Evolutionary conservation across 2,797 vertebrate species (phyloP).

Genomic region (Characodon lateralis): DNA sequence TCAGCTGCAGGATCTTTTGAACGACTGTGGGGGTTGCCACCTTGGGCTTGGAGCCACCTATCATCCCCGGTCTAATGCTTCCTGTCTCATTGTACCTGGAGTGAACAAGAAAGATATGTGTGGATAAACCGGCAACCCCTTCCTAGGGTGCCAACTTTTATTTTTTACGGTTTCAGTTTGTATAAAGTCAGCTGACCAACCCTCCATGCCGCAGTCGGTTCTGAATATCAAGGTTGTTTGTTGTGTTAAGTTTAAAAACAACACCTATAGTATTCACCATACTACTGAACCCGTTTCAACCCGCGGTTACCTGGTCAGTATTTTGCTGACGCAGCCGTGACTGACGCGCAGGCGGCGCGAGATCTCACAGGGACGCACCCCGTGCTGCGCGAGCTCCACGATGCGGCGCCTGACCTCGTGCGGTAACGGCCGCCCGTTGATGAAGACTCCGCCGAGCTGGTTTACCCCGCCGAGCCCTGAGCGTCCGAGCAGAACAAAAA

Average conservation of each 20-base stretch:
- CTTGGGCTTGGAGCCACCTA: conserved; percentile 94
- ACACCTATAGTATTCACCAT: background rate
- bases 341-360: conserved; percentile 85
- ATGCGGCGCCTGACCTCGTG: conserved; percentile 88
- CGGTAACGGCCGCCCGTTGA: conserved; percentile 91
- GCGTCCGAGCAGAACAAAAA: conserved; percentile 7
- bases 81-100: conserved; percentile 91
- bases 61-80: conserved; percentile 89
- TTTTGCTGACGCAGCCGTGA: conserved; percentile 94
- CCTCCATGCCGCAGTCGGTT: background rate
- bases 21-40: conserved; percentile 92
- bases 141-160: background rate
- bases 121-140: background rate
- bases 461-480: conserved; percentile 90
- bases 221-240: background rate
- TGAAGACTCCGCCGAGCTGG: conserved; percentile 92
- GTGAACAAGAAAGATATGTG: background rate
- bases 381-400: conserved; percentile 89
- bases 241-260: background rate
- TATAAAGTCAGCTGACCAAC: background rate
- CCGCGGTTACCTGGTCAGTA: conserved; percentile 86
- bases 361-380: conserved; percentile 86
- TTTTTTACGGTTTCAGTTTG: background rate
- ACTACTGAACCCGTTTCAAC: background rate
- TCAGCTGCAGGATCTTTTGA: conserved; percentile 89